These are phyloP conservation scores for Lytechinus pictus DNA, from an alignment of 35 echinoderm and acorn worm genomes.

Conservation along the genomic window DNA sequence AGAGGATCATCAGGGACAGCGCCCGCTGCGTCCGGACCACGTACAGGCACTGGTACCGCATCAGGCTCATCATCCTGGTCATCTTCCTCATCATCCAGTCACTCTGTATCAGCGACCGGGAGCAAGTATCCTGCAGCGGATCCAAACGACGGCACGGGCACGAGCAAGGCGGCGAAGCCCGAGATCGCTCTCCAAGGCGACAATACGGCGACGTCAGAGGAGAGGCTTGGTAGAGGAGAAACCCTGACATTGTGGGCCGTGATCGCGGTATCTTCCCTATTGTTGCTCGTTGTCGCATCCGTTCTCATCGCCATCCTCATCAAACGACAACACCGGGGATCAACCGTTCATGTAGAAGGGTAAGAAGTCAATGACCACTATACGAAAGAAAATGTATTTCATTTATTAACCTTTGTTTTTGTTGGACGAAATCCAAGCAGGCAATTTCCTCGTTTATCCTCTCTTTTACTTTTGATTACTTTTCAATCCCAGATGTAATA, in stretches of 20 bases:
- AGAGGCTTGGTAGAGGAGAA: neutral
- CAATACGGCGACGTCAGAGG: neutral
- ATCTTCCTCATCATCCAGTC: neutral
- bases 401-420: neutral
- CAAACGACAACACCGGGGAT: neutral
- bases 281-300: constrained; percentile 28
- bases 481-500: neutral
- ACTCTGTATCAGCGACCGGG: neutral
- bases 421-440: neutral
- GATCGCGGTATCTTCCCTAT: neutral
- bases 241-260: constrained; percentile 20
- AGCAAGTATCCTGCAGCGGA: neutral
- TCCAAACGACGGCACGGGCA: neutral
- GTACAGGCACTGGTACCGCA: neutral
- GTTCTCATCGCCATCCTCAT: constrained; percentile 21
- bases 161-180: constrained; percentile 6
- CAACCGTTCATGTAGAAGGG: neutral
- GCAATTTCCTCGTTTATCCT: neutral
- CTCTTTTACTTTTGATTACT: neutral
- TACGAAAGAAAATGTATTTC: neutral
- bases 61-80: neutral
- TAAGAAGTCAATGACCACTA: constrained; percentile 10
- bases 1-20: neutral
- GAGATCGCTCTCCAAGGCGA: constrained; percentile 12
- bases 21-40: neutral